Conservation (phyloP, 2,888 invertebrate species). For the Argyra leucocephala region DNA sequence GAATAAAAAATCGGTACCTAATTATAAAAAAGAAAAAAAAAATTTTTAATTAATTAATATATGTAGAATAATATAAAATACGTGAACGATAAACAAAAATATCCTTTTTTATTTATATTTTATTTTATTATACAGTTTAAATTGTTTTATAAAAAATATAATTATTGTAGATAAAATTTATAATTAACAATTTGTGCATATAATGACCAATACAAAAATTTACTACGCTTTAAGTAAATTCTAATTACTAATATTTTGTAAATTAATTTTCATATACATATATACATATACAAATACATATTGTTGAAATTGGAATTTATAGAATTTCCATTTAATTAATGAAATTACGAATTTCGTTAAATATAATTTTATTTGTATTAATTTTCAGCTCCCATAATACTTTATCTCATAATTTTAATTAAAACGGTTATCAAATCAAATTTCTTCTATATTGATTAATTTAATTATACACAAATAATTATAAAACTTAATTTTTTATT, state of each 20-base stretch:
- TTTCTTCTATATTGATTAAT: too few species aligned
- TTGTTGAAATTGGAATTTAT: background rate
- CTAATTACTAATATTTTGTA: background rate
- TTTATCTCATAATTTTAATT: too few species aligned
- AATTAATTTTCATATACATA: background rate
- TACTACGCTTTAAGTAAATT: conserved; percentile 1
- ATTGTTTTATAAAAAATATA: background rate
- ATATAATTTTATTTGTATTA: too few species aligned
- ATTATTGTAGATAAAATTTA: background rate
- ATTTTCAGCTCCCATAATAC: too few species aligned
- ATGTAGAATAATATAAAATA: background rate
- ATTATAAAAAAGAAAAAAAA: background rate
- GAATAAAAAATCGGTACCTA: background rate
- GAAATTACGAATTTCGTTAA: too few species aligned
- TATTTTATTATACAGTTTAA: background rate
- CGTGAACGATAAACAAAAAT: background rate
- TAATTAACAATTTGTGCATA: background rate
- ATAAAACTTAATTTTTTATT: too few species aligned
- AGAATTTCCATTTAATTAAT: too few species aligned
- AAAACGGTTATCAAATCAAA: too few species aligned
- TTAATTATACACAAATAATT: too few species aligned
- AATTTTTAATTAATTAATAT: background rate
- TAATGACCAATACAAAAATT: background rate
- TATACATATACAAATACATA: background rate
- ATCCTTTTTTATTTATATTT: background rate